Base-by-base conservation (phyloP, 2,888 invertebrate species). In the Pherbina coryleti region DNA sequence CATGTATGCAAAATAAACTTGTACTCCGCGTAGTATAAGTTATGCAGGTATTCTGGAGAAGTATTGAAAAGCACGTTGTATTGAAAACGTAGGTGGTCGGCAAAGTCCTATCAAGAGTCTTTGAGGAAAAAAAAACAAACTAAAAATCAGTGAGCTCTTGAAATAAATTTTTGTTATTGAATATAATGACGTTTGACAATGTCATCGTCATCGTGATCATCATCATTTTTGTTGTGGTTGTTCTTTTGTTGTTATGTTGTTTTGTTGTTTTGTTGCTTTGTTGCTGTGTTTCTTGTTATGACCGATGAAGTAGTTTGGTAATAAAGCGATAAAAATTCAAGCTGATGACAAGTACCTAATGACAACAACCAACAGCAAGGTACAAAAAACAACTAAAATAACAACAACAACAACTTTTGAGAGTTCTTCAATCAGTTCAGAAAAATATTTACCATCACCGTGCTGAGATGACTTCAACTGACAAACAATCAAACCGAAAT, bases 141-240 rank as follows among this genome's bases (percentile, higher is more conserved):
- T 9, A 51, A 37, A 31, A 4, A 57, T 37, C 71, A 55, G 37
- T 57, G 19, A 57, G 44, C 19, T 57, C 72, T 55, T 60, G 17
- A 37, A 34, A 57, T 70, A 28, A 14, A n/a, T 55, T 22, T 19
- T 31, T 70, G 9, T 60, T 72, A 28, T 70, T 70, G 70, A 55
- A 53, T n/a, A 55, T 57, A 57, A 55, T 55, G 71, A 71, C 34
- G 57, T 72, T 69, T 51, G 51, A 69, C 69, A 22, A 25, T 49
- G 28, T 69, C 25, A 37, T n/a, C n/a, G 3, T 44, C 31, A 31
- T 57, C 37, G 70, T 80, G 79, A 78, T 78, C 77, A 77, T 79
- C 79, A 78, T 77, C 79, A 73, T 78, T 76, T 57, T 79, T 79
- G 49, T 49, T 77, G 62, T 75, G 72, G 34, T 76, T 69, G 22